Base-by-base conservation (phyloP, 2,888 invertebrate genomes). In the Oasisia sp. region DNA sequence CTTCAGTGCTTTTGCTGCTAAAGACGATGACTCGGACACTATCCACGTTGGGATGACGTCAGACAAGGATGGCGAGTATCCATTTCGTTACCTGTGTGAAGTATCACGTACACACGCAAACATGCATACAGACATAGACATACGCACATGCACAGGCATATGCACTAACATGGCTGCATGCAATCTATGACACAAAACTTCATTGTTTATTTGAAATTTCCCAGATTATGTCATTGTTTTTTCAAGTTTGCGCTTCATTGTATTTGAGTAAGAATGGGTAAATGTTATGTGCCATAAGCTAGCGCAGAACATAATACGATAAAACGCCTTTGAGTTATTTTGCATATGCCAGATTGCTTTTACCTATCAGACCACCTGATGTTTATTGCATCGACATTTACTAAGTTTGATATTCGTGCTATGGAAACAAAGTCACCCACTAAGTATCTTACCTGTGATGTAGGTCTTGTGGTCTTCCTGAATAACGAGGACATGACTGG, bases 1-100 rank as follows among this genome's bases (percentile, higher is more conserved):
- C 2, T 94, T 93, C 44, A 93, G 92, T 14, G 94, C 93, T 7
- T 94, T 94, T 92, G 94, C 92, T 5, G 93, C 92, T 14, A 91
- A 92, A 89, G 93, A 93, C 92, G 44, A 92, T 32, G 90, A 32
- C n/a, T 93, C 93, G 32, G 91, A 91, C 11, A 91, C 45, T 27
- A 89, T 93, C 19, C 94, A 93, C 32, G 92, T 93, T 3, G 93
- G 93, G 92, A 50, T 94, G 90, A 92, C 92, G 12, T 74, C 45
- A 0, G 91, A 92, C 89, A 89, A 50, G 50, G 50, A 50, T 50
- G 50, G 50, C 14, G 14, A 12, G 50, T 50, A 14, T 9, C 14
- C 50, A 12, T 50, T 12, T 50, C 14, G 14, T 50, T 9, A 50
- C 9, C 12, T 50, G 8, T 74, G 74, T 74, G 1, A 38, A 38